Evolutionary conservation across 2,113 vertebrate species (phyloP), one percentile per base, ranked within the genome.

Genomic region (Siphamia tubifer): DNA sequence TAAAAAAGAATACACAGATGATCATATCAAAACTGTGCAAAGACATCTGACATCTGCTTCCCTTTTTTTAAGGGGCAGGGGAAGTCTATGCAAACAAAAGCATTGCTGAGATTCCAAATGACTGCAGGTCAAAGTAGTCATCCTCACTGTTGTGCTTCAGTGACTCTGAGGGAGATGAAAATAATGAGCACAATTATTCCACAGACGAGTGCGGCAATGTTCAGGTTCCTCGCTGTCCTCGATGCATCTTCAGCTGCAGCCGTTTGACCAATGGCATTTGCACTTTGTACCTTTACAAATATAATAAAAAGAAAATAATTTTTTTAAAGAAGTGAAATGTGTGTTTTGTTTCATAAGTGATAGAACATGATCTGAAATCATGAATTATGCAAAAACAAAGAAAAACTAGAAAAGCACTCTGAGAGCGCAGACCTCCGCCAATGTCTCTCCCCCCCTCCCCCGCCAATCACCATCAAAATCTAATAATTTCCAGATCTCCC

Each of bases 181-280:
- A 86, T 71, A 48, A 74, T 65, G 4, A 84, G 2, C 0, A 74
- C 0, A 54, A 92, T 73, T 2, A 89, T 40, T 63, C 90, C 91
- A 40, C 61, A 38, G 23, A 92, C 69, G 2, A 89, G 31, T 17
- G 49, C 82, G 1, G 68, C 0, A 36, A 92, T 48, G 36, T 92
- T 92, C 0, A 91, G 77, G 2, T 2, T 77, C 73, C 76, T 91
- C 28, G 90, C 91, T 1, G 35, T 89, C 12, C 62, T 76, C 1
- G 90, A 91, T 9, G 90, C 86, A 1, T 74, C 74, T 6, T 10
- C 4, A 4, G 90, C 91, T 4, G 0, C 1, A 1, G 17, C 11
- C 2, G n/a, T 5, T 3, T 92, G 56, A 30, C 90, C 90, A 0
- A 6, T 0, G 1, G 25, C 15, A 31, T 77, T 86, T 0, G 83